Evolutionary conservation across 1,140 invertebrate species (phyloP).

Genomic region (Trinorchestia longiramus): DNA sequence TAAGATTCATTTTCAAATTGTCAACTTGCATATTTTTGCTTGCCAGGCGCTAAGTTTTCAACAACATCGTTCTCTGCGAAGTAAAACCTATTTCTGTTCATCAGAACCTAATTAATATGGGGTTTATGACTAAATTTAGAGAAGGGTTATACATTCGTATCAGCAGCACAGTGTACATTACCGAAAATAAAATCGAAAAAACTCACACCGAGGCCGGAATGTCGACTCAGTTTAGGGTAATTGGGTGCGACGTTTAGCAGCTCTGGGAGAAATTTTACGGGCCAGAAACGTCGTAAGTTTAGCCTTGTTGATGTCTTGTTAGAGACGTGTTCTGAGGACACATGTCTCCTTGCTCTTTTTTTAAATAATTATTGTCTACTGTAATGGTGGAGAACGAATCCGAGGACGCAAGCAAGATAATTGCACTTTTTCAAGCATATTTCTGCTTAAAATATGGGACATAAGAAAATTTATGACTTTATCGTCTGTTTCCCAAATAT

Average conservation of each 20-base stretch:
- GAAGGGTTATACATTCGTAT: background rate
- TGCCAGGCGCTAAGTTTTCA: no score
- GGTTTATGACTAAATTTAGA: background rate
- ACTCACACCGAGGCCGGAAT: background rate
- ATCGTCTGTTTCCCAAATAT: background rate
- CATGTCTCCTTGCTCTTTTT: background rate
- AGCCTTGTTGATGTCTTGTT: conserved; percentile 35
- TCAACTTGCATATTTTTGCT: no score
- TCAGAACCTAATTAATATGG: background rate
- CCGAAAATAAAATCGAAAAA: background rate
- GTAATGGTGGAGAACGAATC: background rate
- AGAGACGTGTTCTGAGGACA: background rate
- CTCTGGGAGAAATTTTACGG: background rate
- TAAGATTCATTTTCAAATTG: no score
- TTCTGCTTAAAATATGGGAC: background rate
- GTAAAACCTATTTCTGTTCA: no score
- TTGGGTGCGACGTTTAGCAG: conserved; percentile 48
- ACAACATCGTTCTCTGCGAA: background rate
- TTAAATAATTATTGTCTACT: background rate
- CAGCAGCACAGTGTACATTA: background rate
- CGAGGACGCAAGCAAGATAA: background rate
- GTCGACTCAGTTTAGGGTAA: background rate
- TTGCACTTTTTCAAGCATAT: background rate
- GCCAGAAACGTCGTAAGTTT: background rate
- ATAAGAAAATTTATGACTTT: background rate